Evolutionary conservation across 2,888 invertebrate genomes (phyloP).

Genomic region (Lutraria lutraria): DNA sequence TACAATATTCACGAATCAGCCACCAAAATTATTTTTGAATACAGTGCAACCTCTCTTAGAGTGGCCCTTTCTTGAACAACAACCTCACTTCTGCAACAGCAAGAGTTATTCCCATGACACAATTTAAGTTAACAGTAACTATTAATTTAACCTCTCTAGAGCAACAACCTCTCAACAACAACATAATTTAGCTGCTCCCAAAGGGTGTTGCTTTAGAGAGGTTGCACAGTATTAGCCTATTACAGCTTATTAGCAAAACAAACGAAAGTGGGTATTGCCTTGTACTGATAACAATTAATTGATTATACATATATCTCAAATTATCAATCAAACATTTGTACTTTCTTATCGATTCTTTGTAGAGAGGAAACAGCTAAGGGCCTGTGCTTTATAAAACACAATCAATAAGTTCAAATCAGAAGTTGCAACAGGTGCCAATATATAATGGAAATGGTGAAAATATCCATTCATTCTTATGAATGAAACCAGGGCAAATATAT

Average conservation of each 20-base stretch:
- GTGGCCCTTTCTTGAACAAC: no score
- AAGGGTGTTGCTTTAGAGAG: no score
- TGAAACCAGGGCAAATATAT: not conserved
- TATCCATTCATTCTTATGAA: not conserved
- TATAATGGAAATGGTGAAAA: not conserved
- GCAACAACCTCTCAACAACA: no score
- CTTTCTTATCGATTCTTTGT: not conserved
- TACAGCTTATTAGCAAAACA: not conserved
- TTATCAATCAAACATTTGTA: not conserved
- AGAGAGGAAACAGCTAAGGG: not conserved
- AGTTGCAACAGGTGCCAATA: slow-evolving; percentile 13
- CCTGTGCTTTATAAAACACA: not conserved
- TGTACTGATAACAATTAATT: not conserved
- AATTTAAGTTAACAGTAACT: no score
- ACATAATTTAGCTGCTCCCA: no score
- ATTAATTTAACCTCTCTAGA: no score
- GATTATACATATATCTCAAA: not conserved
- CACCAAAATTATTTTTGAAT: not conserved
- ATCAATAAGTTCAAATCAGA: slow-evolving; percentile 9
- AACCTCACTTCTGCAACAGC: no score
- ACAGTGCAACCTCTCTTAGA: no score
- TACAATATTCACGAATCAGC: no score
- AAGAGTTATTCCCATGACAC: no score
- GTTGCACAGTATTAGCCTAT: not conserved
- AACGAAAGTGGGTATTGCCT: not conserved